Evolutionary conservation across 2,888 invertebrate species (phyloP), one percentile per base, ranked within the genome.

Genomic region (Trissolcus japonicus): DNA sequence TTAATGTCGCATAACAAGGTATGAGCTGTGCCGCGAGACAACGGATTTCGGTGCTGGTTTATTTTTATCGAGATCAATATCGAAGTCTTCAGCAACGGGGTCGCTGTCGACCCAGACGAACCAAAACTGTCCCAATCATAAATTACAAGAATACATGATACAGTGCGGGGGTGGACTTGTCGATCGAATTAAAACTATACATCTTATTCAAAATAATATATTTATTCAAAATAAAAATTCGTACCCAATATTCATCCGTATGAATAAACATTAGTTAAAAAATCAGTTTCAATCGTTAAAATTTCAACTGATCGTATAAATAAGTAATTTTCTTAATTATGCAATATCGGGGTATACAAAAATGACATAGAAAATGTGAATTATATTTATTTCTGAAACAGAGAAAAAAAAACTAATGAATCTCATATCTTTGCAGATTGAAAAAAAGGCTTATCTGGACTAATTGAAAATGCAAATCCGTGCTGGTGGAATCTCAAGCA

Each of bases 51-150:
- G 66, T 55, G 46, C 65, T 43, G 40, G 73, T 74, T 74, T 74
- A 78, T 78, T 78, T 78, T 75, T 67, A 75, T 62, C 71, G 63
- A 65, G 74, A 78, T 78, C 78, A 74, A 78, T 78, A 74, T 62
- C 69, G 61, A 55, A 68, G 59, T 57, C 59, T 72, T 77, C 43
- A 63, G 66, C 72, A 72, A 77, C 63, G 65, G 63, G 68, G 73
- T 73, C 67, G 68, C 60, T 69, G 78, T 66, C 60, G 78, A 74
- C 77, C 76, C 73, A 73, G 77, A 73, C 77, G 72, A 55, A 65
- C 59, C 69, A 60, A 69, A 74, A 76, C 40, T 60, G 69, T 65
- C 59, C 69, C 48, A 63, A 65, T 76, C 69, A 69, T 55, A 35
- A 14, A 54, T 11, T 35, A 55, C 63, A 65, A 19, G 29, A 68